Evolutionary conservation across 1,140 invertebrate species (phyloP), one percentile per base, ranked within the genome.

Genomic region (Cydia splendana): DNA sequence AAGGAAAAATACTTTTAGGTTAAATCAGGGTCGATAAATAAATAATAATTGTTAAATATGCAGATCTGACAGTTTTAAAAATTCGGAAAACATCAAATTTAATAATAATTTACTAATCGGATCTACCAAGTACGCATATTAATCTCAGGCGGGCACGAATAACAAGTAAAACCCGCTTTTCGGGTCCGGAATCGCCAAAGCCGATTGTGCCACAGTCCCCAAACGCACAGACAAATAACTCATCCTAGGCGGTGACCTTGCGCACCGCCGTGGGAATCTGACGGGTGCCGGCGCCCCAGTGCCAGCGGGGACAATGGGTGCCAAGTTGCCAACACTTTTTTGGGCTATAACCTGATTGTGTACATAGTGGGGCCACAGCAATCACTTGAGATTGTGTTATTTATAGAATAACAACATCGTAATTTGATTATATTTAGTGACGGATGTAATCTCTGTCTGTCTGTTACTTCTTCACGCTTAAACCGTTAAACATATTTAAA

Each of bases 251-350:
- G 76, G 75, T n/a, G 67, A 71, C 67, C 67, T 71, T 71, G 28
- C 65, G 78, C 9, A 80, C 79, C 65, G 77, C 77, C 82, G 82
- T 83, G 82, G 82, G 82, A 83, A 83, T 57, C 13, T 45, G 74
- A 51, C n/a, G 71, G 81, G 30, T 18, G 65, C 30, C 28, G 7
- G 34, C 65, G 81, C 45, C 67, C 12, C 51, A 73, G 18, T 78
- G 74, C 10, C 34, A 79, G 80, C 75, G 80, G 74, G 6, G 15
- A 62, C 57, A 62, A 62, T 62, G 3, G 20, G 57, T 7, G 57
- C 18, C 57, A 20, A 24, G 20, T 20, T 7, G 57, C 18, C 57
- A 20, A 24, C 3, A 18, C 5, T 62, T 57, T 57, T 57, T 62
- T 62, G 51, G 51, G n/a, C 2, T 48, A 12, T 10, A 24, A 62